These are phyloP conservation scores for Amiota mariae DNA, from an alignment of 2,888 invertebrate species.

Conservation along the genomic window DNA sequence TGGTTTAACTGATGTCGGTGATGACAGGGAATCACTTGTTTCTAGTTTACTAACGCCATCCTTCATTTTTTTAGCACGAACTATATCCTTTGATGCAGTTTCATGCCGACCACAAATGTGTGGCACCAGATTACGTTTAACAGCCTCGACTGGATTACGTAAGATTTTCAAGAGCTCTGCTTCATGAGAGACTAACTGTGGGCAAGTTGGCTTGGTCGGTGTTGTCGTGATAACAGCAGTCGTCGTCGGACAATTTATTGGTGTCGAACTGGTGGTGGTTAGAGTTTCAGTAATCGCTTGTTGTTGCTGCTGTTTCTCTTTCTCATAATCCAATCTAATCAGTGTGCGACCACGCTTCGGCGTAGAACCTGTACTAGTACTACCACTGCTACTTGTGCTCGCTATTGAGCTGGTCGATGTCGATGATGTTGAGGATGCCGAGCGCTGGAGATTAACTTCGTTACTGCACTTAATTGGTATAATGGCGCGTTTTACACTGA, in stretches of 20 bases:
- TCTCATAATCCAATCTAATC: constrained; percentile 70
- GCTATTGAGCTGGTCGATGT: constrained; percentile 62
- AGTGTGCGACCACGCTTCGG: constrained; percentile 68
- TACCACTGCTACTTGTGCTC: constrained; percentile 56
- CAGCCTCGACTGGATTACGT: constrained; percentile 84
- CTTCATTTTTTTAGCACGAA: constrained; percentile 71
- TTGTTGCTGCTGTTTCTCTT: constrained; percentile 52
- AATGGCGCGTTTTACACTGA: constrained; percentile 66
- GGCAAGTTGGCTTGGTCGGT: constrained; percentile 19
- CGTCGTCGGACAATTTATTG: constrained; percentile 38
- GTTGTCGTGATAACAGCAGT: constrained; percentile 36
- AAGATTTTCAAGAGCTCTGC: constrained; percentile 77
- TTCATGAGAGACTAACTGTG: constrained; percentile 67
- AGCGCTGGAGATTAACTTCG: constrained; percentile 64
- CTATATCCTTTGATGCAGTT: constrained; percentile 40
- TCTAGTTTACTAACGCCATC: constrained; percentile 41
- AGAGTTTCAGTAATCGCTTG: constrained; percentile 25
- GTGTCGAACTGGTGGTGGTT: constrained; percentile 13
- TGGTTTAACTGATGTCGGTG: constrained; percentile 24
- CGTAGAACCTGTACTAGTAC: constrained; percentile 49
- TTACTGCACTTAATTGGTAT: constrained; percentile 72
- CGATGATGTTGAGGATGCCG: constrained; percentile 70
- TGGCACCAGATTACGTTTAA: constrained; percentile 82
- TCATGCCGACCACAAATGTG: constrained; percentile 82
- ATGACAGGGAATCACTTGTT: background rate